Percentiles rank a stretch among this genome's conserved stretches.
Conservation (phyloP, 2,888 invertebrate genomes). For the Ochropleura leucogaster region DNA sequence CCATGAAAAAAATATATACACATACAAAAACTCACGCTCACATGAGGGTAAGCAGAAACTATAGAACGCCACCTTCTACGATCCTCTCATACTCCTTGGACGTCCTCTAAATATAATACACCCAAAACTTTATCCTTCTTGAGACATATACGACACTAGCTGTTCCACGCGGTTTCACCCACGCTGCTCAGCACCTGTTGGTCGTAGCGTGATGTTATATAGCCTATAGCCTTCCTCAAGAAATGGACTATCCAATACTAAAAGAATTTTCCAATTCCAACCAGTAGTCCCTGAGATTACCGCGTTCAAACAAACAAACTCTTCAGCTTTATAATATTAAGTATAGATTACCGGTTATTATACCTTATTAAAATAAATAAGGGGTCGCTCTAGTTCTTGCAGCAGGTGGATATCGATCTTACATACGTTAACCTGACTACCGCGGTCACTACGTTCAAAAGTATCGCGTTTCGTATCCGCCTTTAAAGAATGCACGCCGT, state of each 20-base stretch:
- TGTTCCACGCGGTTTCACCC: too few species aligned
- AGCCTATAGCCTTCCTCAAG: too few species aligned
- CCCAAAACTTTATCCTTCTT: neutral
- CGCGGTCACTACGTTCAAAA: constrained; percentile 33
- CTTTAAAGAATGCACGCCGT: neutral
- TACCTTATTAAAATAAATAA: constrained; percentile 21
- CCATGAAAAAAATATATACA: neutral
- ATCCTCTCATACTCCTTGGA: too few species aligned
- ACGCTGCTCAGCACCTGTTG: too few species aligned
- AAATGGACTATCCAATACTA: too few species aligned
- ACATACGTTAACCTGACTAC: constrained; percentile 35
- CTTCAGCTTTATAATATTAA: too few species aligned
- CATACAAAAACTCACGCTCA: neutral
- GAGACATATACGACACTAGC: too few species aligned
- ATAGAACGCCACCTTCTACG: neutral
- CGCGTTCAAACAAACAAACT: too few species aligned
- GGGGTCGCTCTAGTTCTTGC: constrained; percentile 12
- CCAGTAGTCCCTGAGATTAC: too few species aligned
- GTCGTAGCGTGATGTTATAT: too few species aligned
- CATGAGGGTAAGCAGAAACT: neutral
- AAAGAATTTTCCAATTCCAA: too few species aligned
- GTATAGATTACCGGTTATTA: neutral
- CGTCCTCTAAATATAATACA: neutral
- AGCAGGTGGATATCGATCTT: constrained; percentile 41
- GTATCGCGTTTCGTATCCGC: constrained; percentile 47